Evolutionary conservation across 2,113 vertebrate genomes (phyloP).

Genomic region (Misgurnus anguillicaudatus): DNA sequence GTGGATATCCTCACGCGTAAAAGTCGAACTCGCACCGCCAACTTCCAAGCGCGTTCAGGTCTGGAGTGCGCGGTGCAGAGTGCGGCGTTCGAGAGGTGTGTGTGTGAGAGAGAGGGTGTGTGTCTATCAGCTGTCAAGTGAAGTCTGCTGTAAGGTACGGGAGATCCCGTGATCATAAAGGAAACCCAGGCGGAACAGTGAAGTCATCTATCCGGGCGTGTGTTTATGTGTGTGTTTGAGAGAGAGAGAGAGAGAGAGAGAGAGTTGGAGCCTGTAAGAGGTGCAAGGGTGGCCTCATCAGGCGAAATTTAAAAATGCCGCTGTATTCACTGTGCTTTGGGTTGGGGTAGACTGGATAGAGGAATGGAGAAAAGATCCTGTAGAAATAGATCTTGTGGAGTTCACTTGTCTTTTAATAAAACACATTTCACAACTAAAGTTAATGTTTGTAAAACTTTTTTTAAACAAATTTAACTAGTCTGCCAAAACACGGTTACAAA

Average conservation of each 20-base stretch:
- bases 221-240: slow-evolving; percentile 46
- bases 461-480: no score
- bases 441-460: no score
- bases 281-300: slow-evolving; percentile 73
- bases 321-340: background rate
- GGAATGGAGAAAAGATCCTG: no score
- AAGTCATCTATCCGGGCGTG: slow-evolving; percentile 91
- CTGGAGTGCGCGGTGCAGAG: slow-evolving; percentile 29
- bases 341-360: no score
- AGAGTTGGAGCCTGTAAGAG: slow-evolving; percentile 56
- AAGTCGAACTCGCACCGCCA: slow-evolving; percentile 38
- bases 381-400: no score
- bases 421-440: no score
- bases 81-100: background rate
- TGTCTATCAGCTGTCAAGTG: slow-evolving; percentile 66
- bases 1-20: slow-evolving; percentile 34
- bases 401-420: no score
- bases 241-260: slow-evolving; percentile 41
- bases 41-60: slow-evolving; percentile 30
- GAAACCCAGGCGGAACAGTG: slow-evolving; percentile 91
- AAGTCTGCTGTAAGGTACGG: slow-evolving; percentile 82
- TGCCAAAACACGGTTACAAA: no score
- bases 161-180: slow-evolving; percentile 93
- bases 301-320: slow-evolving; percentile 62
- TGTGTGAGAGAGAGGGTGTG: slow-evolving; percentile 40